Evolutionary conservation across 1,140 invertebrate species (phyloP).

Genomic region (Drosophila neocordata): DNA sequence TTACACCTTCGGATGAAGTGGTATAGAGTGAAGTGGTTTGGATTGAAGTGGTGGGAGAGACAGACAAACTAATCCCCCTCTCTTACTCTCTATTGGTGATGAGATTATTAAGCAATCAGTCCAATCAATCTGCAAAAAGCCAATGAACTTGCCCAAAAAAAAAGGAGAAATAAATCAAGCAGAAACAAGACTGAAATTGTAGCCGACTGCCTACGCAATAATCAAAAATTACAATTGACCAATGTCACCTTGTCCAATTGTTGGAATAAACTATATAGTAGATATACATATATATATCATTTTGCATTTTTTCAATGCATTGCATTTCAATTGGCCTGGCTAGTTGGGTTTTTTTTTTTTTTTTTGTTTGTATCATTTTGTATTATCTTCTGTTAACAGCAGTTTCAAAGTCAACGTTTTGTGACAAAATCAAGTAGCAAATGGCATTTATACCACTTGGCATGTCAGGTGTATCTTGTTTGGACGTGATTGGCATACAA

Average conservation of each 20-base stretch:
- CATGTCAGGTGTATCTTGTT: conserved; percentile 63
- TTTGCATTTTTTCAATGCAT: conserved; percentile 53
- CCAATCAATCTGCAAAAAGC: conserved; percentile 68
- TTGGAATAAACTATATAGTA: conserved; percentile 15
- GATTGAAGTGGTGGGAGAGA: neutral
- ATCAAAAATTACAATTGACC: conserved; percentile 39
- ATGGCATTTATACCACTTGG: conserved; percentile 9
- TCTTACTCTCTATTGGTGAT: conserved; percentile 24
- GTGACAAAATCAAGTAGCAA: conserved; percentile 65
- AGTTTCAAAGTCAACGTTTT: conserved; percentile 74
- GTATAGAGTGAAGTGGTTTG: neutral
- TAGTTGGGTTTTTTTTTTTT: conserved; percentile 54
- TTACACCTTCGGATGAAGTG: conserved; percentile 25
- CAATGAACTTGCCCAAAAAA: conserved; percentile 64
- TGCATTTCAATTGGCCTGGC: conserved; percentile 69
- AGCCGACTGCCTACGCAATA: conserved; percentile 16
- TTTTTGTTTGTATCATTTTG: conserved; percentile 31
- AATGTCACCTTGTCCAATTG: conserved; percentile 73
- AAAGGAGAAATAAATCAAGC: conserved; percentile 16
- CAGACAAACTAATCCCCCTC: conserved; percentile 19
- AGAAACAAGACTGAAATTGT: neutral
- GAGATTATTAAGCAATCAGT: conserved; percentile 77
- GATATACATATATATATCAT: conserved; percentile 30
- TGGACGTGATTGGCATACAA: conserved; percentile 72
- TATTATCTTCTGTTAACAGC: conserved; percentile 22